Evolutionary conservation across 2,797 vertebrate genomes (phyloP).

Genomic region (Uromys caudimaculatus): DNA sequence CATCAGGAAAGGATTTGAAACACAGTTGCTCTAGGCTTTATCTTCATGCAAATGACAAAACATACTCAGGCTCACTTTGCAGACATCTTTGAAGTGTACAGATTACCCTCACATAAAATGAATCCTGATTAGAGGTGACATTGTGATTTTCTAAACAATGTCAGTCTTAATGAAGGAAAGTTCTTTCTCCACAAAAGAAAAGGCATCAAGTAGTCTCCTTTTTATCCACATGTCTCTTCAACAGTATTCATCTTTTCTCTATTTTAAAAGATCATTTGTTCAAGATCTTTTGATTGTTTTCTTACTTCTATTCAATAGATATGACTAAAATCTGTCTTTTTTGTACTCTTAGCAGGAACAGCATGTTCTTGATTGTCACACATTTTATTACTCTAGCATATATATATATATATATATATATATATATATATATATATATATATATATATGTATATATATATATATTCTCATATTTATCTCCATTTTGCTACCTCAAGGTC

Average conservation of each 20-base stretch:
- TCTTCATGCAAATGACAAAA: conserved; percentile 63
- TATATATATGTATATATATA: no score
- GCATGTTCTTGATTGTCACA: neutral
- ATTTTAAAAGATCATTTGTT: conserved; percentile 39
- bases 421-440: neutral
- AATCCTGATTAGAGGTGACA: conserved; percentile 54
- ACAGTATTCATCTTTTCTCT: neutral
- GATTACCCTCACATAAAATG: conserved; percentile 54
- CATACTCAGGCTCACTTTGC: conserved; percentile 8
- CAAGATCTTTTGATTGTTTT: conserved; percentile 47
- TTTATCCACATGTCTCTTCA: neutral
- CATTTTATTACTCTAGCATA: conserved; percentile 31
- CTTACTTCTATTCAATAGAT: conserved; percentile 44
- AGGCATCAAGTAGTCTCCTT: neutral
- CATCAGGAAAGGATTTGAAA: conserved; percentile 57
- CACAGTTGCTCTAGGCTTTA: conserved; percentile 8
- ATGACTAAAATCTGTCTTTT: neutral
- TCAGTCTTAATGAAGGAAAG: conserved; percentile 58
- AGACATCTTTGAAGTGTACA: conserved; percentile 55
- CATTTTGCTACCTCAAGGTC: neutral
- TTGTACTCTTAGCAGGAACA: conserved; percentile 1
- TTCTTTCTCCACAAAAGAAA: conserved; percentile 50
- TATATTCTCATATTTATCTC: neutral
- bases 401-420: neutral
- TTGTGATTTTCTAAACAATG: conserved; percentile 58